Conservation (phyloP, 2,113 vertebrate genomes). For the Laticauda laticaudata region DNA sequence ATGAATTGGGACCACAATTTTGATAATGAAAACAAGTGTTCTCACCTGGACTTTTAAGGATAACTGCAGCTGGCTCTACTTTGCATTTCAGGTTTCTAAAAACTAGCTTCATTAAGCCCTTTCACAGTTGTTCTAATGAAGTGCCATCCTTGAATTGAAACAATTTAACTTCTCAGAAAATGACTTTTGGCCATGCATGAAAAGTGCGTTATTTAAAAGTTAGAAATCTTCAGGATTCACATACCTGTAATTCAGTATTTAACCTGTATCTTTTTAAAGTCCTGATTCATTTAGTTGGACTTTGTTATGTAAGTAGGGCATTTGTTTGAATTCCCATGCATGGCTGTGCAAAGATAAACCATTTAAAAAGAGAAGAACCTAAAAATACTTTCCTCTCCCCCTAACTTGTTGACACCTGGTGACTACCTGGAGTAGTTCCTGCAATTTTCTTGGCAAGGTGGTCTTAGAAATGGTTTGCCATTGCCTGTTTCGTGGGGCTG, state of each 20-base stretch:
- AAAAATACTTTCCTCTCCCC: not conserved
- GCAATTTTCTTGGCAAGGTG: not conserved
- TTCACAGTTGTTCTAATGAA: not conserved
- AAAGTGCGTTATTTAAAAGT: not conserved
- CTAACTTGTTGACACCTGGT: not conserved
- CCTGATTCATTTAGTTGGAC: not conserved
- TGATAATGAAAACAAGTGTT: not conserved
- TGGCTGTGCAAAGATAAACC: not conserved
- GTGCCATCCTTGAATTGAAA: not conserved
- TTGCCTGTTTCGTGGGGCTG: not conserved
- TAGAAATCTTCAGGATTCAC: not conserved
- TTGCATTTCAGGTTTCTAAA: not conserved
- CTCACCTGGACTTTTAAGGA: not conserved
- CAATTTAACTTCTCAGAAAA: not conserved
- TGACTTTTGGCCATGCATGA: not conserved
- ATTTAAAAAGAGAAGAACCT: not conserved
- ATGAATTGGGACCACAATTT: not conserved
- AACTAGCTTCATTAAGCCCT: not conserved
- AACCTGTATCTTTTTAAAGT: not conserved
- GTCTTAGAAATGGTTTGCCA: not conserved
- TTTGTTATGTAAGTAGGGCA: accelerated
- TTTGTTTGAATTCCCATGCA: not conserved
- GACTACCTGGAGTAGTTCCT: not conserved
- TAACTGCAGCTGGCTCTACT: not conserved
- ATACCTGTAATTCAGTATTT: not conserved